phyloP scores from a whole-genome alignment of 2,113 vertebrate species.

The Hemiprocne comata region DNA sequence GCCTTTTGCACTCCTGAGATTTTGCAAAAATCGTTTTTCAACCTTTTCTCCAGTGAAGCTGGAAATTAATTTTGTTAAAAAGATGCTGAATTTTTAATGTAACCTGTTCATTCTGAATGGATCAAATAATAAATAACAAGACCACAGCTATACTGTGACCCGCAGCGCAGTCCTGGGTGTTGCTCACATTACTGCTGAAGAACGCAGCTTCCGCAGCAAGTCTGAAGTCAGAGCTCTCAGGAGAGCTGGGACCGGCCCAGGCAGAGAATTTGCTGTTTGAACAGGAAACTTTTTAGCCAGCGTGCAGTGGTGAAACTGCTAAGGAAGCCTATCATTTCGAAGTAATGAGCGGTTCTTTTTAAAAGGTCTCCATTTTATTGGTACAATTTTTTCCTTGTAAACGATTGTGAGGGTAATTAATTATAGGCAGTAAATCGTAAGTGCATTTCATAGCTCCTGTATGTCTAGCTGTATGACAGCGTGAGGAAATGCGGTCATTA shows the following conservation, averaged over 20 bases:
- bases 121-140: background rate
- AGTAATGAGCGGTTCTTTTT: background rate
- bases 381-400: conserved; percentile 58
- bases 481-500: background rate
- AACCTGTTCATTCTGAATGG: background rate
- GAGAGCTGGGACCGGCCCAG: background rate
- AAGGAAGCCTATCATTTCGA: background rate
- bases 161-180: background rate
- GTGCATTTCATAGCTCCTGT: conserved; percentile 40
- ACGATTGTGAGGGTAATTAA: conserved; percentile 44
- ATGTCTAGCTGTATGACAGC: background rate
- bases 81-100: background rate
- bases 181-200: background rate
- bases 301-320: background rate
- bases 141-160: background rate
- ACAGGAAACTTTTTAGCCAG: background rate
- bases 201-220: background rate
- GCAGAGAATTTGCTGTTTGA: rapidly evolving
- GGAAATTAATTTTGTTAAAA: background rate
- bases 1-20: background rate
- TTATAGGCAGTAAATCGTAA: conserved; percentile 52
- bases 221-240: background rate
- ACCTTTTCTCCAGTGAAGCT: background rate
- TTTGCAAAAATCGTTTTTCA: background rate
- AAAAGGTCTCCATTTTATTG: conserved; percentile 51